A percentile compares a stretch with the other conserved stretches of the same genome.
These are phyloP conservation scores for Spongia lamella DNA, from an alignment of 37 sponge, comb jelly and placozoan genomes.

Conservation along the genomic window DNA sequence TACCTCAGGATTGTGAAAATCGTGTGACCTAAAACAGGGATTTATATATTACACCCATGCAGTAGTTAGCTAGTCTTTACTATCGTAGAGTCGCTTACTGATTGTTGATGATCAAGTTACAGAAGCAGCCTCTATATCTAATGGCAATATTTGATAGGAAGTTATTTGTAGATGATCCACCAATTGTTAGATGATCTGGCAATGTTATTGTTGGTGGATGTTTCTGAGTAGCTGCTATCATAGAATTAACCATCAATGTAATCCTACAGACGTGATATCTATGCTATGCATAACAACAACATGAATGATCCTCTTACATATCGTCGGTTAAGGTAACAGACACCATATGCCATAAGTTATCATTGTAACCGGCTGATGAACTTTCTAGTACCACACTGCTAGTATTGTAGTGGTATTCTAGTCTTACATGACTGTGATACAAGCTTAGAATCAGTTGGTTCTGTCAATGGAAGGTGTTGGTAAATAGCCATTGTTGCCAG, in stretches of 20 bases:
- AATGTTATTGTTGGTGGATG: neutral
- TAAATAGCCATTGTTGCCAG: neutral
- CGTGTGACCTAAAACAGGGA: slow-evolving; percentile 11
- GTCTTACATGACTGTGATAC: slow-evolving; percentile 49
- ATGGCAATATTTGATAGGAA: slow-evolving; percentile 3
- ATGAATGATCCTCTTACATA: slow-evolving; percentile 1
- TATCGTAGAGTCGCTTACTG: slow-evolving; percentile 6
- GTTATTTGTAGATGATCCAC: slow-evolving; percentile 14
- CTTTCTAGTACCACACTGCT: slow-evolving; percentile 3
- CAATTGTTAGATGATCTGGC: slow-evolving; percentile 13
- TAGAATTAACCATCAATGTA: slow-evolving; percentile 39
- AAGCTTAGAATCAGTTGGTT: slow-evolving; percentile 21
- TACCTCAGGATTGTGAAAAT: slow-evolving; percentile 35
- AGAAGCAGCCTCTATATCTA: slow-evolving; percentile 60
- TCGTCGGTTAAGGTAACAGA: neutral
- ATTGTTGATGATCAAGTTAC: slow-evolving; percentile 34
- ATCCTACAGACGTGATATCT: neutral
- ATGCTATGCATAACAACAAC: neutral
- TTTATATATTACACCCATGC: neutral
- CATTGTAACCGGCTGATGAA: slow-evolving; percentile 24
- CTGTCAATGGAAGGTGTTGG: neutral
- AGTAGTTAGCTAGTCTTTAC: neutral
- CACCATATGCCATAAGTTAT: slow-evolving; percentile 57
- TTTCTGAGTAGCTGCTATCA: neutral
- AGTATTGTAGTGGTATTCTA: slow-evolving; percentile 14